phyloP scores from a whole-genome alignment of 2,113 vertebrate genomes.

The Zingel zingel region DNA sequence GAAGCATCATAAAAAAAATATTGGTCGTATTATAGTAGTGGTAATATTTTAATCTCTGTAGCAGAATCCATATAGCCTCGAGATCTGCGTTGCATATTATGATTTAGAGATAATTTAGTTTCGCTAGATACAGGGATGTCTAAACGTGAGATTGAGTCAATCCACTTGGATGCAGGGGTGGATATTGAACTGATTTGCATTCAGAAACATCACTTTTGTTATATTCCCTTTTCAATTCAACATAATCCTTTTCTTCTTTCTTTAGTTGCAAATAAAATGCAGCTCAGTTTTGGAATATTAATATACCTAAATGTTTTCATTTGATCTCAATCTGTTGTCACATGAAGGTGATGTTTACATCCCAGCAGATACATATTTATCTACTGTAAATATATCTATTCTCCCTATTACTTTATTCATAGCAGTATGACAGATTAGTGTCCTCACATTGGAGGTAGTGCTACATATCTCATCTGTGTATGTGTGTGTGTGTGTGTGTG shows the following conservation, averaged over 20 bases:
- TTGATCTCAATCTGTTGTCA: slow-evolving; percentile 28
- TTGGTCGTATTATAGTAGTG: background rate
- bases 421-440: slow-evolving; percentile 29
- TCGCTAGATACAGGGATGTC: background rate
- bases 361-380: slow-evolving; percentile 39
- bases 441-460: slow-evolving; percentile 20
- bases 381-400: slow-evolving; percentile 44
- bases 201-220: slow-evolving; percentile 27
- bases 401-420: slow-evolving; percentile 41
- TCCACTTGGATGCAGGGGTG: background rate
- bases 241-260: slow-evolving; percentile 8
- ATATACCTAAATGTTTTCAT: slow-evolving; percentile 17
- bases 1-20: background rate
- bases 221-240: slow-evolving; percentile 28
- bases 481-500: slow-evolving; percentile 8
- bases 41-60: slow-evolving; percentile 30
- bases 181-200: slow-evolving; percentile 43
- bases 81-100: slow-evolving; percentile 19
- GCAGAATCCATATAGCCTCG: background rate
- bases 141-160: slow-evolving; percentile 23
- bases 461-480: slow-evolving; percentile 9
- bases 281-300: slow-evolving; percentile 18
- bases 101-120: slow-evolving; percentile 17
- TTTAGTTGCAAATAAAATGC: slow-evolving; percentile 29
- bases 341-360: slow-evolving; percentile 25